Percentiles rank a stretch among this genome's conserved stretches.
phyloP scores from a whole-genome alignment of 2,888 invertebrate genomes.

The Anthoptus insignis region DNA sequence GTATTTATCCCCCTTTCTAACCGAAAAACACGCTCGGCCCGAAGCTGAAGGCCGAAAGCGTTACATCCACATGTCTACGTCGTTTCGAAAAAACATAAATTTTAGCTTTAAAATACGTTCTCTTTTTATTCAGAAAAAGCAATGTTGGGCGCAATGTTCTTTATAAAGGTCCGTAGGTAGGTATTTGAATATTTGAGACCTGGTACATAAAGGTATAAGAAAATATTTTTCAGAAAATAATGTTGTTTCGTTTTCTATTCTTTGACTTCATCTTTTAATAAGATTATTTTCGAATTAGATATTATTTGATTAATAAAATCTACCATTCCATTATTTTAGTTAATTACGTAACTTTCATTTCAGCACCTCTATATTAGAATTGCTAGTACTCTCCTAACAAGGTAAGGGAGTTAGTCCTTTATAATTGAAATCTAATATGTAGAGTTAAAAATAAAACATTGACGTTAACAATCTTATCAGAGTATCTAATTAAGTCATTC shows the following conservation, averaged over 20 bases:
- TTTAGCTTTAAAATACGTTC: conserved; percentile 38
- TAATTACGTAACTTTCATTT: too few species aligned
- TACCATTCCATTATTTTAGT: too few species aligned
- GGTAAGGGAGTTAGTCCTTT: too few species aligned
- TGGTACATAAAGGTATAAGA: neutral
- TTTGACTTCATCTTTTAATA: too few species aligned
- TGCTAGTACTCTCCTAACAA: too few species aligned
- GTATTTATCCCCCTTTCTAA: conserved; percentile 50
- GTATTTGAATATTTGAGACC: neutral
- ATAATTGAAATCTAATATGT: too few species aligned
- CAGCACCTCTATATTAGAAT: too few species aligned
- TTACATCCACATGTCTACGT: conserved; percentile 52
- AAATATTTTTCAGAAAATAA: too few species aligned
- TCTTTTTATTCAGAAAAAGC: conserved; percentile 14
- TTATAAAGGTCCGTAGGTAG: neutral
- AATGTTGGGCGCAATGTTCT: conserved; percentile 9
- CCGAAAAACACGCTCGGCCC: conserved; percentile 49
- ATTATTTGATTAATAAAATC: too few species aligned
- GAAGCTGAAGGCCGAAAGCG: conserved; percentile 51
- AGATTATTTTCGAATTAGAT: too few species aligned
- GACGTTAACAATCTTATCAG: neutral
- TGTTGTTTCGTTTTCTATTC: too few species aligned
- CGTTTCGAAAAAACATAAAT: conserved; percentile 55
- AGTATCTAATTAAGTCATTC: neutral
- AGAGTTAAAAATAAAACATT: neutral